Evolutionary conservation across 1,140 invertebrate genomes (phyloP).

Genomic region (Armadillidium nasatum): DNA sequence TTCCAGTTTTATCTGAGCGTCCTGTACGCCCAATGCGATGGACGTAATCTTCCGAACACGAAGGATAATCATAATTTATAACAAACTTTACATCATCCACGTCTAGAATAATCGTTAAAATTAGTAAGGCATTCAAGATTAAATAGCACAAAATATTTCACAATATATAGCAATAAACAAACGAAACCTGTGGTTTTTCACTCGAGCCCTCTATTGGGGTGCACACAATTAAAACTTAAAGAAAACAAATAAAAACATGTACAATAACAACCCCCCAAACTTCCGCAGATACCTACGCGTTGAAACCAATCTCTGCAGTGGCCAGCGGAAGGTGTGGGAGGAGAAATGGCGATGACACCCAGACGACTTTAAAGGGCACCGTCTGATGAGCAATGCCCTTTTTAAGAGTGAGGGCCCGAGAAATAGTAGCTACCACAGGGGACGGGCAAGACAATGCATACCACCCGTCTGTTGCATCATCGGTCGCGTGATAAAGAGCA

Average conservation of each 20-base stretch:
- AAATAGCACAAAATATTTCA: too few relatives aligned
- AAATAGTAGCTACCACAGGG: background rate
- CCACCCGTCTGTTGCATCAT: background rate
- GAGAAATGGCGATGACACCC: background rate
- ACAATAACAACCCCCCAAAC: constrained; percentile 31
- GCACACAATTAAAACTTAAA: constrained; percentile 32
- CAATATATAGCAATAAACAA: background rate
- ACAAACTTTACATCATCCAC: constrained; percentile 99
- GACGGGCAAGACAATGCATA: background rate
- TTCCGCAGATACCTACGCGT: constrained; percentile 36
- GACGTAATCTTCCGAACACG: constrained; percentile 97
- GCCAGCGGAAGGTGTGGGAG: background rate
- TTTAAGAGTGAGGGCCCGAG: background rate
- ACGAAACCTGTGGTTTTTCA: constrained; percentile 35
- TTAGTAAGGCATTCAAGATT: too few relatives aligned
- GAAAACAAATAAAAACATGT: constrained; percentile 3
- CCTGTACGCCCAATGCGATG: constrained; percentile 97
- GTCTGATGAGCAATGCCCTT: background rate
- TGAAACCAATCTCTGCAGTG: background rate
- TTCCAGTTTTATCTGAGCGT: constrained; percentile 83
- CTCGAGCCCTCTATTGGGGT: constrained; percentile 38
- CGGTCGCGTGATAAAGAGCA: background rate
- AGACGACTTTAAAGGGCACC: background rate
- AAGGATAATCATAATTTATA: constrained; percentile 98
- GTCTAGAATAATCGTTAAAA: constrained; percentile 59